Conservation (phyloP, 2,113 vertebrate genomes). For the Pampusana beccarii region DNA sequence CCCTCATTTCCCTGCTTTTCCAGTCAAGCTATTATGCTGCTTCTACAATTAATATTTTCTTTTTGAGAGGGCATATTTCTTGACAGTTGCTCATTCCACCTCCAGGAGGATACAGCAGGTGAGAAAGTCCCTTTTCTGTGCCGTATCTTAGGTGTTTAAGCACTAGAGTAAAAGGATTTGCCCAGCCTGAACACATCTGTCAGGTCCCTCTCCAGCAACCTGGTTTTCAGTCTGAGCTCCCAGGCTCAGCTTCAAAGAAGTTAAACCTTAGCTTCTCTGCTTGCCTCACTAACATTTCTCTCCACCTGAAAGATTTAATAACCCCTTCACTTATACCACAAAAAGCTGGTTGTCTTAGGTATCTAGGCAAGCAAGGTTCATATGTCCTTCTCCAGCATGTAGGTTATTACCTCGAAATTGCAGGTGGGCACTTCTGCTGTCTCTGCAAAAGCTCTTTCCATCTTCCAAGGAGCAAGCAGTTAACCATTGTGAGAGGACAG, state of each 20-base stretch:
- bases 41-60: slow-evolving; percentile 3
- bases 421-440: slow-evolving; percentile 6
- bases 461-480: background rate
- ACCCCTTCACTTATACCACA: background rate
- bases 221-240: slow-evolving; percentile 38
- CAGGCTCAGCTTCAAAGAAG: background rate
- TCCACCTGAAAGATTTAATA: slow-evolving; percentile 37
- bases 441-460: background rate
- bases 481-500: background rate
- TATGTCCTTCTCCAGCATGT: background rate
- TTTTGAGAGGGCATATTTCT: slow-evolving; percentile 18
- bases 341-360: slow-evolving; percentile 12
- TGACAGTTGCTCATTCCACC: slow-evolving; percentile 16
- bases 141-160: slow-evolving; percentile 11
- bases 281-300: background rate
- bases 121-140: slow-evolving; percentile 10
- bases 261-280: slow-evolving; percentile 11
- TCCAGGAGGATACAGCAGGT: slow-evolving; percentile 23
- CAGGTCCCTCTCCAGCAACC: slow-evolving; percentile 22
- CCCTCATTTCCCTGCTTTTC: slow-evolving; percentile 2
- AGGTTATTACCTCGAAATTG: slow-evolving; percentile 17
- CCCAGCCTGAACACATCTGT: background rate
- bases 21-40: slow-evolving; percentile 1
- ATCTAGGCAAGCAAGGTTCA: background rate
- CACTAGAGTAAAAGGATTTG: slow-evolving; percentile 39